Percentiles rank a stretch among this genome's conserved stretches.
Evolutionary conservation across 1,140 invertebrate species (phyloP).

Genomic region (Bombus haemorrhoidalis): DNA sequence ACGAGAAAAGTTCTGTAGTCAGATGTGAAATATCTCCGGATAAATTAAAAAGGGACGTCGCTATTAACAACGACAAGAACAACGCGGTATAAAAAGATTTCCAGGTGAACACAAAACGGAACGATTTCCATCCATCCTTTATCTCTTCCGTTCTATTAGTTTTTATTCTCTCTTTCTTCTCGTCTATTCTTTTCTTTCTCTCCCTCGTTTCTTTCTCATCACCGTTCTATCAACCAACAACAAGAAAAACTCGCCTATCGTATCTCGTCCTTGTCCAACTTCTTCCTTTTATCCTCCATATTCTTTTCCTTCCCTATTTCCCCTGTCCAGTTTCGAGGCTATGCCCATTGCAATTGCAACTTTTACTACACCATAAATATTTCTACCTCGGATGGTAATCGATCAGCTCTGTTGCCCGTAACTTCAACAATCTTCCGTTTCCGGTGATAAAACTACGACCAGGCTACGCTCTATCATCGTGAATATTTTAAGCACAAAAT

Average conservation of each 20-base stretch:
- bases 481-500: background rate
- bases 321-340: background rate
- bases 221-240: background rate
- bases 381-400: constrained; percentile 38
- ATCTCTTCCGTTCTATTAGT: background rate
- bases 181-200: background rate
- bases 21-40: background rate
- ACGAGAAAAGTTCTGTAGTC: too few relatives aligned
- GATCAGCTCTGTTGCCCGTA: constrained; percentile 13
- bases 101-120: background rate
- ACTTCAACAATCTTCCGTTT: constrained; percentile 10
- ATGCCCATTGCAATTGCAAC: constrained; percentile 18
- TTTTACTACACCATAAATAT: constrained; percentile 47
- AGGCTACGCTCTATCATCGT: too few relatives aligned
- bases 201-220: background rate
- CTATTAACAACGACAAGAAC: background rate
- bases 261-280: background rate
- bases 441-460: constrained; percentile 16
- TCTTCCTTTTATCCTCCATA: background rate
- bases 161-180: background rate
- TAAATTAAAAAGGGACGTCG: constrained; percentile 13
- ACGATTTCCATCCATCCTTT: background rate
- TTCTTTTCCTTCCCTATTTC: background rate
- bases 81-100: background rate
- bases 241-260: background rate